Percentiles rank a stretch among this genome's conserved stretches.
Evolutionary conservation across 2,113 vertebrate genomes (phyloP).

Genomic region (Salvator merianae): DNA sequence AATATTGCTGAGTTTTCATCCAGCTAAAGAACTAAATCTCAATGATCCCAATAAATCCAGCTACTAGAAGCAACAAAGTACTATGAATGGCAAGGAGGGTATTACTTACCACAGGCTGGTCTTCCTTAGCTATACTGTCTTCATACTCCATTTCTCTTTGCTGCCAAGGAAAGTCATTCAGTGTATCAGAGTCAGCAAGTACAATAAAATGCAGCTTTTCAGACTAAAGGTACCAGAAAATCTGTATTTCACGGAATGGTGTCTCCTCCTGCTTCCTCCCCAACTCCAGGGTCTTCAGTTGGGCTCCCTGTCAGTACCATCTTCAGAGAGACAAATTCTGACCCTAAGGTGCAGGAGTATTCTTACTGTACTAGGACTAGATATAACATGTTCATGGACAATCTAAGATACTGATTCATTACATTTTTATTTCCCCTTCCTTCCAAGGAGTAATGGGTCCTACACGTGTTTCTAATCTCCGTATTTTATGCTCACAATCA

Average conservation of each 20-base stretch:
- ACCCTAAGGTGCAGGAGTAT: neutral
- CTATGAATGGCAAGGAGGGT: neutral
- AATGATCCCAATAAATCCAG: neutral
- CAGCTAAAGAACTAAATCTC: neutral
- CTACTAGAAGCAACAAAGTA: neutral
- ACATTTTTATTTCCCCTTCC: too few species aligned
- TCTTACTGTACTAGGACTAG: too few species aligned
- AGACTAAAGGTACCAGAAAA: neutral
- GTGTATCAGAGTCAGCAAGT: constrained; percentile 11
- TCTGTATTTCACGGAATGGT: neutral
- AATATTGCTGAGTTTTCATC: neutral
- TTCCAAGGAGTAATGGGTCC: too few species aligned
- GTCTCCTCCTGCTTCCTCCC: neutral
- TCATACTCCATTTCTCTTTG: constrained; percentile 94
- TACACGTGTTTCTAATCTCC: too few species aligned
- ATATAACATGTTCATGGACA: too few species aligned
- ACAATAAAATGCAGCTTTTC: neutral
- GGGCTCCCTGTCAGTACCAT: neutral
- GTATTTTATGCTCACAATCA: too few species aligned
- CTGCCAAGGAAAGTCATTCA: constrained; percentile 66
- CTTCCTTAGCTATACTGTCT: constrained; percentile 88
- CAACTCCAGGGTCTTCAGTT: neutral
- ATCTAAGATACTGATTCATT: too few species aligned
- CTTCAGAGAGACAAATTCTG: neutral
- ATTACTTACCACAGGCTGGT: constrained; percentile 87